Base-by-base conservation (phyloP, 23 tunicate species). In the Ciona savignyi region DNA sequence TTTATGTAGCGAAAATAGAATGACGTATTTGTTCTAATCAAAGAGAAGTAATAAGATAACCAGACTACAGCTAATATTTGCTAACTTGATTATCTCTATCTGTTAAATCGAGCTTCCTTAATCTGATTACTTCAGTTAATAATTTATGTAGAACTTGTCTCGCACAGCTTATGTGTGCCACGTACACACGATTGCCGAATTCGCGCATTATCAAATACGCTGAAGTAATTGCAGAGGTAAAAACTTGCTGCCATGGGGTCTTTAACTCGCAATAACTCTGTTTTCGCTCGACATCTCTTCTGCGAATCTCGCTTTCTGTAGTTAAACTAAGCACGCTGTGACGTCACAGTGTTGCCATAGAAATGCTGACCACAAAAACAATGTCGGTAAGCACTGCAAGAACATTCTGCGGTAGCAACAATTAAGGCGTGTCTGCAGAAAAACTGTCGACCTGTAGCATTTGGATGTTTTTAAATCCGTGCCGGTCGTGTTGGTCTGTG, bases 281-380 rank as follows among this genome's bases (percentile, higher is more conserved):
- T 42, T 63, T 63, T 63, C 28, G 28, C 67, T 63, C 67, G 28
- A 11, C 67, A 11, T 25, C 28, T 63, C 28, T 63, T 63, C 28
- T 63, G 67, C 67, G 28, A 63, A 63, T 63, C 67, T 63, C 15
- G 67, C 67, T 25, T 63, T 23, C 28, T n/a, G 26, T 63, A 4
- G 28, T 63, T 63, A 63, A 63, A 63, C 67, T 22, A 15, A 6
- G 56, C 56, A 9, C 15, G 56, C 56, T 42, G 15, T 42, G 11
- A 42, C 15, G 15, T 15, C 56, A 15, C 56, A 42, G 56, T 42
- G 56, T 42, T 42, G 56, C 56, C 56, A 15, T 9, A 9, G 56
- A 42, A n/a, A n/a, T n/a, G 56, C 11, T 6, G 15, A 42, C 9
- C 56, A 6, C 56, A 15, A 15, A 42, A 42, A 42, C 15, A 42